phyloP scores from a whole-genome alignment of 2,113 vertebrate species.

The Acrocephalus kingi region DNA sequence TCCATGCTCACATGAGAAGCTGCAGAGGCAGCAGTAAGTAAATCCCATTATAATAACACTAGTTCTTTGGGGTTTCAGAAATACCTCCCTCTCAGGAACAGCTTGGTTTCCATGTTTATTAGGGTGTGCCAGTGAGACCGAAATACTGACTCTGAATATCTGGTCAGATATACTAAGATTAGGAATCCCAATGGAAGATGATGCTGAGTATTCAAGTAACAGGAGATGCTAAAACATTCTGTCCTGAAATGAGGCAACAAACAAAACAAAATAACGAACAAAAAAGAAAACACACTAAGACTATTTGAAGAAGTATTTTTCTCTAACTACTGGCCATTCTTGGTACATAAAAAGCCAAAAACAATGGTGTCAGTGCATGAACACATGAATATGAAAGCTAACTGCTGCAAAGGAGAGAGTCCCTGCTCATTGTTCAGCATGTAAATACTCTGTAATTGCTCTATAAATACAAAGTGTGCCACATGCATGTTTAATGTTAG shows the following conservation, averaged over 20 bases:
- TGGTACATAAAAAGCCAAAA: neutral
- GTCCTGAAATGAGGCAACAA: neutral
- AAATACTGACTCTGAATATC: neutral
- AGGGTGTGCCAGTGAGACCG: neutral
- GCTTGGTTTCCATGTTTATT: neutral
- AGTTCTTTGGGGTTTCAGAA: neutral
- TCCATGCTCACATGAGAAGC: neutral
- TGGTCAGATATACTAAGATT: neutral
- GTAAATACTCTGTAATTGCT: neutral
- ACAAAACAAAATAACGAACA: neutral
- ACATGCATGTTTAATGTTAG: neutral
- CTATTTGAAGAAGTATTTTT: neutral
- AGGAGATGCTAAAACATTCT: neutral
- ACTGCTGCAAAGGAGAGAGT: neutral
- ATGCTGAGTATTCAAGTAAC: neutral
- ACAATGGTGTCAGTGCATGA: neutral
- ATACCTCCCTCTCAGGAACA: neutral
- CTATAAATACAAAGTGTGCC: neutral
- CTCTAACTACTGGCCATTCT: neutral
- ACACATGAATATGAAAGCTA: neutral
- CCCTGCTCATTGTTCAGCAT: fast-evolving
- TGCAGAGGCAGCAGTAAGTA: neutral
- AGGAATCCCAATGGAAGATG: neutral
- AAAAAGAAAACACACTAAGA: neutral
- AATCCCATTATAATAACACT: neutral